Base-by-base conservation (phyloP, 2,797 vertebrate species). In the Amblyraja radiata region DNA sequence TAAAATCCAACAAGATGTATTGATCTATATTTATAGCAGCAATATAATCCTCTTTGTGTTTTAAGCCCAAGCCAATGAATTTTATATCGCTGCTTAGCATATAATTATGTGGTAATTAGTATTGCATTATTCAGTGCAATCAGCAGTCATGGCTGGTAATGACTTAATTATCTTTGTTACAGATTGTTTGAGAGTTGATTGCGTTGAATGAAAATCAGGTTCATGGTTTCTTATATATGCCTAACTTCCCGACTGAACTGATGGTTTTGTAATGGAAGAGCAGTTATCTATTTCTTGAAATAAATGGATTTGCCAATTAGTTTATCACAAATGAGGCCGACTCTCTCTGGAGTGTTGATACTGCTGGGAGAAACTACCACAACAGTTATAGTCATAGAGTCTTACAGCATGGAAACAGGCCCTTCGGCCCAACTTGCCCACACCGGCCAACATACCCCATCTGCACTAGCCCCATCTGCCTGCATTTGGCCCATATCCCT, bases 91-190 rank as follows among this genome's bases (percentile, higher is more conserved):
- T 84, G 81, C 46, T 28, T 11, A 54, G 23, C 54, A 84, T 61
- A 11, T 39, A 83, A 83, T 58, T 10, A 7, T 83, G 18, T 46
- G 80, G 81, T 61, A 28, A 84, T 61, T 61, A 84, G 46, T 84
- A 25, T 39, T 11, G n/a, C 11, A 84, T 84, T 84, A 84, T 84
- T 54, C 61, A 23, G 25, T 13, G 1, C 9, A 61, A 61, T 28
- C 23, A 5, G 81, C 81, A 61, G 54, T n/a, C 46, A 84, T 84
- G 81, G 25, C 28, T 84, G 23, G 25, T 61, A 61, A 54, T 16
- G 25, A 84, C 81, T 84, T 84, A 11, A 84, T 28, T 61, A 84
- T 61, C 46, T 84, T 84, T 84, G 81, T 54, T 83, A 25, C 80
- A 61, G 54, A 58, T 84, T 54, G 54, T n/a, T 84, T 84, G 54